Conservation (phyloP, 2,888 invertebrate species). For the Stenotaenia linearis region DNA sequence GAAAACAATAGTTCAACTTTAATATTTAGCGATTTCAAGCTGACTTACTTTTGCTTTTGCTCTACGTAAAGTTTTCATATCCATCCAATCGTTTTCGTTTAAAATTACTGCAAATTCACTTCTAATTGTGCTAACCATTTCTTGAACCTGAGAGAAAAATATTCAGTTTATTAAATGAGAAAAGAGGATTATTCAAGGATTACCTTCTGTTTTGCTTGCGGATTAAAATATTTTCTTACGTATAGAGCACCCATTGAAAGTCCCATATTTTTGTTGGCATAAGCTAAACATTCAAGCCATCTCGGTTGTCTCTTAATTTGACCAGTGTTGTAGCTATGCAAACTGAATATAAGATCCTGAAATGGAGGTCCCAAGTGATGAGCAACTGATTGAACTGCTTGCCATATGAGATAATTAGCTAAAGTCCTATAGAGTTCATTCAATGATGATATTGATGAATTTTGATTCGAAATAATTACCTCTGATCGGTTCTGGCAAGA, state of each 20-base stretch:
- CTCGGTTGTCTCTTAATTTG: slow-evolving; percentile 17
- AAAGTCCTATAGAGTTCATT: neutral
- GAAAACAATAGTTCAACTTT: neutral
- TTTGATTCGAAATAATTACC: neutral
- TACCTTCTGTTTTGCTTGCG: slow-evolving; percentile 67
- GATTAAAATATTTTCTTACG: slow-evolving; percentile 78
- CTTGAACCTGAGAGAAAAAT: slow-evolving; percentile 55
- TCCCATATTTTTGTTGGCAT: slow-evolving; percentile 31
- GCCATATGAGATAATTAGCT: slow-evolving; percentile 31
- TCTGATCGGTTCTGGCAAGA: neutral
- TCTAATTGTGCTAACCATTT: slow-evolving; percentile 81
- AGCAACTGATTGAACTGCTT: slow-evolving; percentile 31
- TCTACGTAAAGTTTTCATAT: slow-evolving; percentile 58
- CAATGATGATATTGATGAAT: neutral
- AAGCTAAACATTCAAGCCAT: slow-evolving; percentile 29
- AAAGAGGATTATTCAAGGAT: neutral
- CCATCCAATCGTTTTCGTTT: slow-evolving; percentile 83
- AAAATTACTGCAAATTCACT: slow-evolving; percentile 74
- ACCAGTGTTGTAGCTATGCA: slow-evolving; percentile 28
- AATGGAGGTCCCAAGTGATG: slow-evolving; percentile 20
- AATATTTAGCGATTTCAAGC: neutral
- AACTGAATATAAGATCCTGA: slow-evolving; percentile 24
- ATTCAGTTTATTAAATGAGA: neutral
- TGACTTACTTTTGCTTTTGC: slow-evolving; percentile 45
- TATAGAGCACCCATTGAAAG: slow-evolving; percentile 66